Base-by-base conservation (phyloP, 2,888 invertebrate species). In the Meteorus colon region DNA sequence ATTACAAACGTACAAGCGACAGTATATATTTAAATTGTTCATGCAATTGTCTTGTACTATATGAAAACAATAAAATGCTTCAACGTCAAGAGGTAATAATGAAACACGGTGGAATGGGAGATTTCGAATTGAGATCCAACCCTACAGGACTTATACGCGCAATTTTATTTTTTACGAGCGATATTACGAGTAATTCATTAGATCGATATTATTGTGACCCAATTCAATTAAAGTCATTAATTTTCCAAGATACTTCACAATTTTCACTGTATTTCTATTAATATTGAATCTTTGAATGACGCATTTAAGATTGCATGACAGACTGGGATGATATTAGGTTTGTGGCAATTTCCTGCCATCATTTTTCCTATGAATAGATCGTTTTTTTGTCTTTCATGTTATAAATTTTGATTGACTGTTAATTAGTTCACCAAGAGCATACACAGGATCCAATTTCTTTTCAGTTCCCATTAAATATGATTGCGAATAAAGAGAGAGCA, bases 101-200 rank as follows among this genome's bases (percentile, higher is more conserved):
- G 19, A 55, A 55, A 55, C n/a, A 19, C 55, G 55, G 1, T 5
- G 55, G 55, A 19, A 4, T 24, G 34, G 34, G 8, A 34, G 41
- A 12, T 8, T 55, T 24, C 2, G 24, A 55, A 55, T 55, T 55
- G 6, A 55, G 55, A 55, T 55, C 24, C 10, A 24, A 55, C 24
- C 19, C 10, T n/a, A 8, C 19, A 24, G 55, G 8, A 55, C 19
- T 55, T 19, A 55, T 19, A 24, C 6, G 55, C 55, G 19, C 5
- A 55, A 55, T 55, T 55, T 55, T 55, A 16, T 55, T 55, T 48
- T 55, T 55, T 19, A 55, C 55, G 55, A 55, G 4, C 55, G 8
- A n/a, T n/a, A n/a, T n/a, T n/a, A n/a, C n/a, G 10, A 55, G 4
- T 55, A 8, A 55, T 19, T n/a, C 6, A 55, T 55, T 5, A 6